Percentiles rank a stretch among this genome's conserved stretches.
Evolutionary conservation across 2,113 vertebrate species (phyloP).

Genomic region (Cinclus mexicanus): DNA sequence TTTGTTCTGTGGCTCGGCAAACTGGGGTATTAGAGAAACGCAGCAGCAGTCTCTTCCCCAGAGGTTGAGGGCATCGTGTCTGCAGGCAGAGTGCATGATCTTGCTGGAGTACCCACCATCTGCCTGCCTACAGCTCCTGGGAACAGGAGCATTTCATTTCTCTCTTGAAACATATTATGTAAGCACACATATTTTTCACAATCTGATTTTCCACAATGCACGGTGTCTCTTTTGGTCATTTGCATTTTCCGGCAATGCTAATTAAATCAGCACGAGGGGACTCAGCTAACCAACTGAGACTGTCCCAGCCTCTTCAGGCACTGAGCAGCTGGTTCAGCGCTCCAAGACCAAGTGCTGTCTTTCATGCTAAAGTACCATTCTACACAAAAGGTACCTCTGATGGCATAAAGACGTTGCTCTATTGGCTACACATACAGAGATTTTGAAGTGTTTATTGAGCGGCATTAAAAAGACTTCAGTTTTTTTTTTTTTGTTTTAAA

Average conservation of each 20-base stretch:
- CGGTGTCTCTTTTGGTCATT: slow-evolving; percentile 26
- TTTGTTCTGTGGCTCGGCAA: neutral
- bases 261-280: slow-evolving; percentile 45
- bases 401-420: neutral
- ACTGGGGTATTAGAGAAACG: neutral
- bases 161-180: slow-evolving; percentile 25
- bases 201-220: slow-evolving; percentile 7
- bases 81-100: slow-evolving; percentile 5
- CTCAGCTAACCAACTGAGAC: slow-evolving; percentile 11
- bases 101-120: slow-evolving; percentile 41
- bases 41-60: neutral
- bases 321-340: slow-evolving; percentile 5
- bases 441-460: neutral
- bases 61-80: neutral
- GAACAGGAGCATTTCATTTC: neutral
- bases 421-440: neutral
- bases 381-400: neutral
- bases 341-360: slow-evolving; percentile 1
- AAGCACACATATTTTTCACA: slow-evolving; percentile 30
- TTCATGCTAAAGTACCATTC: neutral
- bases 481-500: neutral
- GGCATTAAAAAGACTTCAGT: neutral
- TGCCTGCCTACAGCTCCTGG: neutral
- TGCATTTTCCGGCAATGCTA: slow-evolving; percentile 46
- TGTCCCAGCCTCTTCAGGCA: neutral